Conservation (phyloP, 2,113 vertebrate species). For the Malaclemys terrapin region DNA sequence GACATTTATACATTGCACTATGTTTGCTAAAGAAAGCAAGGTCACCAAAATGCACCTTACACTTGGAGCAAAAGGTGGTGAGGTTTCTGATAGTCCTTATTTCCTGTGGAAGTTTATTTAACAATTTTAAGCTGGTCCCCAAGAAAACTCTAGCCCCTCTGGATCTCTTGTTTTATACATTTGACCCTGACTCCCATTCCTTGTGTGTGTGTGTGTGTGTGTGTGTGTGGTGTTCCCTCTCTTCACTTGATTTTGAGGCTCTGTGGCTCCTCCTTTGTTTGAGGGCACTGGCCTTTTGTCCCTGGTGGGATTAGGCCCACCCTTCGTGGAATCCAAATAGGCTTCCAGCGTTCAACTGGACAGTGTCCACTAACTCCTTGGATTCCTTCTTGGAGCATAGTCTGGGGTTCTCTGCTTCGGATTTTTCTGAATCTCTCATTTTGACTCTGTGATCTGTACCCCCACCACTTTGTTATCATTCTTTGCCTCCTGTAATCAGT, state of each 20-base stretch:
- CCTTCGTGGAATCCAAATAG: neutral
- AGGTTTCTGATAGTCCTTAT: neutral
- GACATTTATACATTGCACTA: neutral
- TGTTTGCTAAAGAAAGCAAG: neutral
- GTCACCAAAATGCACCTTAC: neutral
- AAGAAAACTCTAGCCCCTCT: neutral
- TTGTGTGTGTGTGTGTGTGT: no score
- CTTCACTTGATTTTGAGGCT: neutral
- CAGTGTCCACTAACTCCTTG: neutral
- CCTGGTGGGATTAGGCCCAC: neutral
- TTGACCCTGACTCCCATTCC: neutral
- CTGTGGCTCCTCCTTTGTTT: neutral
- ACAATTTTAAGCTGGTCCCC: neutral
- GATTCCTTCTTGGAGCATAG: neutral
- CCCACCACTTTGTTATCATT: neutral
- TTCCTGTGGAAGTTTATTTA: neutral
- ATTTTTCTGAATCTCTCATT: neutral
- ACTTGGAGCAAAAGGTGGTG: neutral
- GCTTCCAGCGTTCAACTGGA: neutral
- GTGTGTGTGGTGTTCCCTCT: neutral
- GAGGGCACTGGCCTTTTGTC: neutral
- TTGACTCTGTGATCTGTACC: neutral
- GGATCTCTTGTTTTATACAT: neutral
- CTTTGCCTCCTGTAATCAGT: neutral
- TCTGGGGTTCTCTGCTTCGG: neutral